Evolutionary conservation across 2,113 vertebrate species (phyloP).

Genomic region (Malaclemys terrapin): DNA sequence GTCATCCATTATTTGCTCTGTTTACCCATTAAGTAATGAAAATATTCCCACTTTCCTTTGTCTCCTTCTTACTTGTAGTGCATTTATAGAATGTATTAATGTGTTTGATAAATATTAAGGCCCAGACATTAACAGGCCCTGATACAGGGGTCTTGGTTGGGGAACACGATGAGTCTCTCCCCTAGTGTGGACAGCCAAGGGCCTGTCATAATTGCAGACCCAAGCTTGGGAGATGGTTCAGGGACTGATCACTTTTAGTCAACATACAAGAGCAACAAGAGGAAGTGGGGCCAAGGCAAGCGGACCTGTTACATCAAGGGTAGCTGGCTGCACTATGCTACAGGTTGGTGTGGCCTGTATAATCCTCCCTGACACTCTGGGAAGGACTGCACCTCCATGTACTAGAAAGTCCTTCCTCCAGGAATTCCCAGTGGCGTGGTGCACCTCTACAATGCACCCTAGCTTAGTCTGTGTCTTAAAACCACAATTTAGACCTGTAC

Average conservation of each 20-base stretch:
- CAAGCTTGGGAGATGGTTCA: neutral
- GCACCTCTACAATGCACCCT: neutral
- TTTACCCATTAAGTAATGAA: too few species aligned
- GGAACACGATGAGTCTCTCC: neutral
- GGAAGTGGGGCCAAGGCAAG: neutral
- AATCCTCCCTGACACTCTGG: constrained; percentile 29
- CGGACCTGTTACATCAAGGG: constrained; percentile 4
- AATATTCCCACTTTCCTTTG: too few species aligned
- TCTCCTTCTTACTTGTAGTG: too few species aligned
- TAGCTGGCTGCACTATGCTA: neutral
- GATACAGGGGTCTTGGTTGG: neutral
- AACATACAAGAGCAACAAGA: neutral
- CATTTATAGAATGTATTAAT: neutral
- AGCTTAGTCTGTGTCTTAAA: constrained; percentile 3
- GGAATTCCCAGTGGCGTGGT: neutral
- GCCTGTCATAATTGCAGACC: neutral
- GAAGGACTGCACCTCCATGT: neutral
- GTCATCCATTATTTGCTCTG: too few species aligned
- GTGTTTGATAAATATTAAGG: constrained; percentile 39
- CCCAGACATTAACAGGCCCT: neutral
- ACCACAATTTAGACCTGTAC: neutral
- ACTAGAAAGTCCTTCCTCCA: constrained; percentile 1
- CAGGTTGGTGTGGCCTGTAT: constrained; percentile 19
- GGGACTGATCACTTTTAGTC: neutral
- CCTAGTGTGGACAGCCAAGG: neutral